Evolutionary conservation across 2,113 vertebrate genomes (phyloP).

Genomic region (Mus pahari): DNA sequence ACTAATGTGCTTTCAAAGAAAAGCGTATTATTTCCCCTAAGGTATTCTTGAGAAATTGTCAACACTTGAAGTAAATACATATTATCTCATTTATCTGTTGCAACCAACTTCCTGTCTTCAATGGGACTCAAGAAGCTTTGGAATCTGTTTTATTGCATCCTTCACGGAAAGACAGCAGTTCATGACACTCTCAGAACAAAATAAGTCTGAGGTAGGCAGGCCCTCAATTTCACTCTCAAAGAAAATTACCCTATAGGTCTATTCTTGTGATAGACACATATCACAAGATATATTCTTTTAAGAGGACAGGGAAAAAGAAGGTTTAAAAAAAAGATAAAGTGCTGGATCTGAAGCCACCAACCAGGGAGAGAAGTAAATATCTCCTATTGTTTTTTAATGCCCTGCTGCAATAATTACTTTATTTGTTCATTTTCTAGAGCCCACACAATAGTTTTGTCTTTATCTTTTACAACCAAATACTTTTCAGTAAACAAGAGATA

Average conservation of each 20-base stretch:
- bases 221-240: slow-evolving; percentile 1
- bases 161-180: slow-evolving; percentile 44
- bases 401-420: slow-evolving; percentile 65
- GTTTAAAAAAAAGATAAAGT: slow-evolving; percentile 51
- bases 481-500: slow-evolving; percentile 75
- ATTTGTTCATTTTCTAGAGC: slow-evolving; percentile 67
- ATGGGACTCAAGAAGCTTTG: slow-evolving; percentile 66
- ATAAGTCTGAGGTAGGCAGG: slow-evolving; percentile 21
- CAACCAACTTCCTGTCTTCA: slow-evolving; percentile 60
- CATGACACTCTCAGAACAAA: slow-evolving; percentile 51
- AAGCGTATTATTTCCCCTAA: neutral
- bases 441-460: slow-evolving; percentile 56
- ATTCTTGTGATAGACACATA: neutral
- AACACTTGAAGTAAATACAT: slow-evolving; percentile 33
- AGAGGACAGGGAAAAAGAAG: neutral
- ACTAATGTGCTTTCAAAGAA: slow-evolving; percentile 53
- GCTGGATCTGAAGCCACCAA: slow-evolving; percentile 58
- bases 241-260: slow-evolving; percentile 56
- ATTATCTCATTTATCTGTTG: slow-evolving; percentile 62
- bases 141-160: slow-evolving; percentile 58
- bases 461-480: slow-evolving; percentile 78
- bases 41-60: neutral
- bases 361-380: slow-evolving; percentile 60
- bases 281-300: neutral
- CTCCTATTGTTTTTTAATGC: slow-evolving; percentile 5